phyloP scores from a whole-genome alignment of 2,888 invertebrate species.

The Phengaris alcon region DNA sequence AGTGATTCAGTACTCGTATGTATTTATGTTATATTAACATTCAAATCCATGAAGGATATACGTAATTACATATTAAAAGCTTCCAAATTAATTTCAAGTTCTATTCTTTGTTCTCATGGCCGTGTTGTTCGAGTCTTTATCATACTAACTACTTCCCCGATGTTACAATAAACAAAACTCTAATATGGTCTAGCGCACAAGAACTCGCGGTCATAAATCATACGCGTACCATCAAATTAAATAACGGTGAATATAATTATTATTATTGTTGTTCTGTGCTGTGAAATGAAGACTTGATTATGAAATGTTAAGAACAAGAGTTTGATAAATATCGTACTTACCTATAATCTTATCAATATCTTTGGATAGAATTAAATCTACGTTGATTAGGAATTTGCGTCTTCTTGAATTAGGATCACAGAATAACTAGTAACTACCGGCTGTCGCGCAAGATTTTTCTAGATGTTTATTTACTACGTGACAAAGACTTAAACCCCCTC shows the following conservation, averaged over 20 bases:
- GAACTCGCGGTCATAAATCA: conserved; percentile 11
- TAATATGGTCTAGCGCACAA: conserved; percentile 25
- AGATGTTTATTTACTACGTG: too few species aligned
- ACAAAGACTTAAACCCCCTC: too few species aligned
- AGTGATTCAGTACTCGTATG: too few species aligned
- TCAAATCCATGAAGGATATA: conserved; percentile 5
- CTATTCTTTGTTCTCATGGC: neutral
- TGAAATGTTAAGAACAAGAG: neutral
- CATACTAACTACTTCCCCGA: conserved; percentile 15
- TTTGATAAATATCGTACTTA: too few species aligned
- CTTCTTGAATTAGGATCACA: too few species aligned
- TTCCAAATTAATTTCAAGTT: conserved; percentile 20
- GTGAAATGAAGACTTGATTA: neutral
- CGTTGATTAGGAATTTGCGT: too few species aligned
- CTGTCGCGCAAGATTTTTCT: too few species aligned
- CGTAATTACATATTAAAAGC: neutral
- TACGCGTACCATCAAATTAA: conserved; percentile 22
- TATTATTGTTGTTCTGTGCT: neutral
- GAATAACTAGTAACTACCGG: too few species aligned
- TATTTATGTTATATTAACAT: neutral
- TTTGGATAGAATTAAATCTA: too few species aligned
- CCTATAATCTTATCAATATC: too few species aligned
- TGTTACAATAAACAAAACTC: conserved; percentile 13
- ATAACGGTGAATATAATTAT: conserved; percentile 22
- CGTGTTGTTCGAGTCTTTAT: conserved; percentile 7